Base-by-base conservation (phyloP, 1,140 invertebrate species). In the Drosophila tsacasi region DNA sequence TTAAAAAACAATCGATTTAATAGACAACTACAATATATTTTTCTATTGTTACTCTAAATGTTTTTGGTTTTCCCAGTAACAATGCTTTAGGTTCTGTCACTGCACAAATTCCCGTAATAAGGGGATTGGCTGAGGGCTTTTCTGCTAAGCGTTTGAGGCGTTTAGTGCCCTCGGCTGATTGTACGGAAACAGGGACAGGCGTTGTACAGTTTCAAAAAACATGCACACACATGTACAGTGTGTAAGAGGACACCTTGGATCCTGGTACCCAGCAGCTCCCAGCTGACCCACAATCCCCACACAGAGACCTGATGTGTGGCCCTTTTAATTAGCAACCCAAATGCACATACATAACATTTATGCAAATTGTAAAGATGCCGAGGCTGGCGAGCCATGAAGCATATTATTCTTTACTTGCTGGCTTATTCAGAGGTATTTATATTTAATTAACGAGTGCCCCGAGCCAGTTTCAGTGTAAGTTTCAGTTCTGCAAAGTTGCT, bases 131-230 rank as follows among this genome's bases (percentile, higher is more conserved):
- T 50, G 12, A 68, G 25, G 17, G 65, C 17, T 63, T 52, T 60
- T 44, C 25, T 54, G 40, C 54, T 40, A 73, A 81, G 63, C 60
- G 79, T 67, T 67, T 74, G 52, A 85, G 58, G 68, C 82, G 68
- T 78, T 84, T 78, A 85, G 82, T 76, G 79, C 75, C 66, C 68
- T 81, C 68, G 68, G 54, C 50, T 72, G 76, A 52, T 76, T 44
- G 67, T 68, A 71, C 50, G 59, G 42, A 66, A 66, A 81, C 44
- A 58, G 71, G 66, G 66, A 46, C 39, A 52, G 30, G 46, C 42
- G 17, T 40, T 21, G 21, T 19, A 19, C 52, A 55, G 57, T 44
- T 65, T 44, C 19, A 44, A 37, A 61, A 62, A 37, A 37, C 5
- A 35, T 6, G 23, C 15, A 23, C 15, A 23, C 3, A 39, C 54